Conservation (phyloP, 2,888 invertebrate genomes). For the Volucella inanis region DNA sequence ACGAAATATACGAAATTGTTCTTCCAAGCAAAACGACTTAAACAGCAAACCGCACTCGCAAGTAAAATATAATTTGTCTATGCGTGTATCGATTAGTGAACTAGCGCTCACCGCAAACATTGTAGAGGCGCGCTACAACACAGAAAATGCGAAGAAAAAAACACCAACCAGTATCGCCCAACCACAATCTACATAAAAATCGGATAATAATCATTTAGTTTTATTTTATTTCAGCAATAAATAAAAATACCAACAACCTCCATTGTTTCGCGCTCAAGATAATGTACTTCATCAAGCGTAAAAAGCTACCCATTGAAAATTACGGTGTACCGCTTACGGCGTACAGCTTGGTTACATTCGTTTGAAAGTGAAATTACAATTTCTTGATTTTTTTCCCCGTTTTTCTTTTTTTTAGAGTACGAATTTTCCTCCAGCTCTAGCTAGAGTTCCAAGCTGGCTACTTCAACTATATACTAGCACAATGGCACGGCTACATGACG, state of each 20-base stretch:
- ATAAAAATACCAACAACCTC: constrained; percentile 69
- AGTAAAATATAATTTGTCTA: constrained; percentile 53
- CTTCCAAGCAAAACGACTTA: neutral
- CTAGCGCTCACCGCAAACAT: constrained; percentile 30
- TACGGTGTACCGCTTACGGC: constrained; percentile 51
- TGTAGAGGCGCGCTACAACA: constrained; percentile 18
- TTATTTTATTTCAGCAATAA: constrained; percentile 68
- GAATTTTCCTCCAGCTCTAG: neutral
- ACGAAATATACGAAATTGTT: too few species aligned
- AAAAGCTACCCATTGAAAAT: constrained; percentile 72
- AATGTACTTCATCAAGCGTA: constrained; percentile 73
- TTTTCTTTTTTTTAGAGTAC: constrained; percentile 10
- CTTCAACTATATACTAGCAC: too few species aligned
- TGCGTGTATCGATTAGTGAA: constrained; percentile 67
- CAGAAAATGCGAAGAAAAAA: neutral
- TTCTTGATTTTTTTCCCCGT: constrained; percentile 62
- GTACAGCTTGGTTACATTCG: constrained; percentile 68
- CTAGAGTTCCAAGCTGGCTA: too few species aligned
- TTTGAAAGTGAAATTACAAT: constrained; percentile 73
- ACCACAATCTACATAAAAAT: constrained; percentile 69
- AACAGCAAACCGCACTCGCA: constrained; percentile 2
- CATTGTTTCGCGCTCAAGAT: constrained; percentile 69
- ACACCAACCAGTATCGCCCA: constrained; percentile 27
- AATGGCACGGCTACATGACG: neutral
- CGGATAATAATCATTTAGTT: constrained; percentile 70